Conservation (phyloP, 1,140 invertebrate species). For the Drosophila nigrodunni region DNA sequence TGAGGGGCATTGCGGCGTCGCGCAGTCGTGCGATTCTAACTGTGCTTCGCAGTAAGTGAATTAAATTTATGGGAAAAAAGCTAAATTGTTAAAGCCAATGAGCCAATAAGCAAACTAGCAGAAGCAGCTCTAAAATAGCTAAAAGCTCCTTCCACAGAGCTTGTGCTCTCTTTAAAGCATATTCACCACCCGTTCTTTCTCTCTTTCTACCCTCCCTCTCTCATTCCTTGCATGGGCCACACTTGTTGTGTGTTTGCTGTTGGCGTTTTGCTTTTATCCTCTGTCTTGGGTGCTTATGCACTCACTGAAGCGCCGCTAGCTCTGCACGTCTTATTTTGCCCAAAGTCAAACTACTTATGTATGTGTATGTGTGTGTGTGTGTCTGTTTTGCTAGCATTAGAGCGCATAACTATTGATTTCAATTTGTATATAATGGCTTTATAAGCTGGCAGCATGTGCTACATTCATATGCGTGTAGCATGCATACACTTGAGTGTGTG, state of each 20-base stretch:
- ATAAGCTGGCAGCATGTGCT: slow-evolving; percentile 29
- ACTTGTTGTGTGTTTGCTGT: neutral
- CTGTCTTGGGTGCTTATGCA: neutral
- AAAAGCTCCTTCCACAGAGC: neutral
- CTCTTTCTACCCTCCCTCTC: neutral
- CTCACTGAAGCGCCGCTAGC: slow-evolving; percentile 6
- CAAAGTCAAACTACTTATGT: slow-evolving; percentile 3
- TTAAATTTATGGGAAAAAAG: slow-evolving; percentile 67
- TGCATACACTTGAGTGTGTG: neutral
- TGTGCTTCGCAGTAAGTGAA: slow-evolving; percentile 69
- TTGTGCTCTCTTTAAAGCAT: slow-evolving; percentile 15
- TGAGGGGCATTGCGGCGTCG: slow-evolving; percentile 33
- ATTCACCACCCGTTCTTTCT: slow-evolving; percentile 6
- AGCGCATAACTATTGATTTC: slow-evolving; percentile 45
- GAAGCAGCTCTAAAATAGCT: neutral
- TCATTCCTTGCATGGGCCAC: neutral
- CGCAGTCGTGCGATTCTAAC: slow-evolving; percentile 77
- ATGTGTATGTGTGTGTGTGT: slow-evolving; percentile 6
- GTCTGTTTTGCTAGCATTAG: neutral
- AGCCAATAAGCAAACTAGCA: slow-evolving; percentile 16
- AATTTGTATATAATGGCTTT: slow-evolving; percentile 43
- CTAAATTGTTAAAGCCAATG: slow-evolving; percentile 46
- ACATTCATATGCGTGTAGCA: neutral
- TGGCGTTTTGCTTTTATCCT: slow-evolving; percentile 3
- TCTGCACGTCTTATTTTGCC: slow-evolving; percentile 29